Conservation (phyloP, 2,113 vertebrate genomes). For the Nerophis ophidion region DNA sequence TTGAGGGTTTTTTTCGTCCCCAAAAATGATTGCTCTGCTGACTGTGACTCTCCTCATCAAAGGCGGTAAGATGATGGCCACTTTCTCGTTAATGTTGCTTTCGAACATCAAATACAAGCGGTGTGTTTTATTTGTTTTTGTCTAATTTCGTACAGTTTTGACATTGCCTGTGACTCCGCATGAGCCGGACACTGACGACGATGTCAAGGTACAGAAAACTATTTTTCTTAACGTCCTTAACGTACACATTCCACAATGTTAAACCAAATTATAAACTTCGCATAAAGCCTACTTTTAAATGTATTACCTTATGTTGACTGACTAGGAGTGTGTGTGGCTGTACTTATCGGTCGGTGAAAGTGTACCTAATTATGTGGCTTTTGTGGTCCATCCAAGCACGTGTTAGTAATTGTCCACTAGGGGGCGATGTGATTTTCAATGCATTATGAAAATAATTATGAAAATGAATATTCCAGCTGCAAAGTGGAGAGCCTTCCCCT, state of each 20-base stretch:
- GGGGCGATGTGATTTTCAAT: not conserved
- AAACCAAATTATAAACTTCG: too few species aligned
- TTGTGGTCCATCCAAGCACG: not conserved
- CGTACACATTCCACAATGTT: not conserved
- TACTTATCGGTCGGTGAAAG: not conserved
- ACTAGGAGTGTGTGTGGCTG: not conserved
- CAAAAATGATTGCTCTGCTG: slow-evolving; percentile 1
- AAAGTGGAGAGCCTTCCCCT: too few species aligned
- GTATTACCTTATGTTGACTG: too few species aligned
- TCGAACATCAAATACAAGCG: too few species aligned
- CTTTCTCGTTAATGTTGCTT: not conserved
- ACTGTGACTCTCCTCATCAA: slow-evolving; percentile 2
- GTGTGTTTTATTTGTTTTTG: not conserved
- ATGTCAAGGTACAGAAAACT: slow-evolving; percentile 59
- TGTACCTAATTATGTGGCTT: not conserved
- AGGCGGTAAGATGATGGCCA: slow-evolving; percentile 2
- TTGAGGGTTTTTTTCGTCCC: not conserved
- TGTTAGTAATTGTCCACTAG: not conserved
- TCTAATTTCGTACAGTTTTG: slow-evolving; percentile 51
- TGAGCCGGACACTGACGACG: slow-evolving; percentile 66
- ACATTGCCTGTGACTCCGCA: slow-evolving; percentile 62
- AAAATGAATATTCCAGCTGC: too few species aligned
- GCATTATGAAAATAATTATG: too few species aligned
- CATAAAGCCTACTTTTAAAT: too few species aligned
- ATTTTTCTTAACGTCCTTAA: not conserved